These are phyloP conservation scores for Eulemur macaco DNA, from an alignment of 2,113 vertebrate genomes.

Conservation along the genomic window DNA sequence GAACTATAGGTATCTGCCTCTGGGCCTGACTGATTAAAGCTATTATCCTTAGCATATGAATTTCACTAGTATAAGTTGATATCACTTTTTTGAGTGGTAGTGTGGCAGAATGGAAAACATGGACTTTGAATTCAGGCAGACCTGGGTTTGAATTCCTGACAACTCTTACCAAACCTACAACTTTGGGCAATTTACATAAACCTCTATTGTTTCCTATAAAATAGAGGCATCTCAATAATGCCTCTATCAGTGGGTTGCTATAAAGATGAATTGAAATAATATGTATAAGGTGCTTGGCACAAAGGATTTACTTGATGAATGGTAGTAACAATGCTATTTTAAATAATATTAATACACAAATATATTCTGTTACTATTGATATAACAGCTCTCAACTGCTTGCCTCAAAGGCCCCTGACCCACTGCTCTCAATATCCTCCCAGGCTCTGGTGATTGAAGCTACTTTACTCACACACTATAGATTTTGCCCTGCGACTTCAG, in stretches of 20 bases:
- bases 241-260: not conserved
- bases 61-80: not conserved
- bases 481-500: conserved; percentile 30
- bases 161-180: not conserved
- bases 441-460: not conserved
- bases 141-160: conserved; percentile 20
- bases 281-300: not conserved
- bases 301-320: not conserved
- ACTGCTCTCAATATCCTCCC: not conserved
- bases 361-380: conserved; percentile 27
- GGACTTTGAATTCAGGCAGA: conserved; percentile 17
- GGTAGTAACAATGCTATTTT: conserved; percentile 23
- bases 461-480: not conserved
- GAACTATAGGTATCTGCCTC: no score
- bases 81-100: not conserved
- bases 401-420: not conserved
- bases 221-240: not conserved
- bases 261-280: conserved; percentile 7
- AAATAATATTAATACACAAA: conserved; percentile 8
- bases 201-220: conserved; percentile 34
- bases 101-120: conserved; percentile 15
- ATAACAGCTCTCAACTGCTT: conserved; percentile 6
- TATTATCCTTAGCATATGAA: not conserved
- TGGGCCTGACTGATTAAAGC: not conserved
- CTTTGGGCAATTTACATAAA: conserved; percentile 22